phyloP scores from a whole-genome alignment of 2,113 vertebrate species.

The Dinomys branickii region DNA sequence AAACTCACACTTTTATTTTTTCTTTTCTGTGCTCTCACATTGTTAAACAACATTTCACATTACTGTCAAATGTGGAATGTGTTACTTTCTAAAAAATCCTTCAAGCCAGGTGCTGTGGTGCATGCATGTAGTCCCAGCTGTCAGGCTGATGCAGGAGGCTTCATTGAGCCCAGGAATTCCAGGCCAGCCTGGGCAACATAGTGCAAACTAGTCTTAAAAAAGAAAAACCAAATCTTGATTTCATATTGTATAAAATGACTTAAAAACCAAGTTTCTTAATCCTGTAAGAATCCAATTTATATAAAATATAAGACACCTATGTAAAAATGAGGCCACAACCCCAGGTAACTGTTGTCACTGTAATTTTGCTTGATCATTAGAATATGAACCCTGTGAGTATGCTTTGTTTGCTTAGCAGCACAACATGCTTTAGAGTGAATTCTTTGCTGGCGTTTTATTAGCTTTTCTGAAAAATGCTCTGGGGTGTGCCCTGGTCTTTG shows the following conservation, averaged over 20 bases:
- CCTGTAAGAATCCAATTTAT: neutral
- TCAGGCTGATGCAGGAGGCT: neutral
- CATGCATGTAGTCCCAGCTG: neutral
- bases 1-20: neutral
- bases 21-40: neutral
- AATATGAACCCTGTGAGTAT: neutral
- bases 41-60: too few relatives aligned
- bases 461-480: constrained; percentile 13
- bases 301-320: neutral
- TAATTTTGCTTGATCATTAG: constrained; percentile 1
- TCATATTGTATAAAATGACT: constrained; percentile 35
- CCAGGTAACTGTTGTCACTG: neutral
- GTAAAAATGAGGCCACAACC: neutral
- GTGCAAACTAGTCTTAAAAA: neutral
- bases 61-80: neutral
- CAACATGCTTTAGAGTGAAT: neutral
- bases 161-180: neutral
- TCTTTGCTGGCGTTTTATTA: constrained; percentile 41
- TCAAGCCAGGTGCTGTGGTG: neutral
- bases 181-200: neutral
- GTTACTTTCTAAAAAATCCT: neutral
- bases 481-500: constrained; percentile 1
- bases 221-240: neutral
- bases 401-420: neutral
- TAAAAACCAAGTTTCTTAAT: constrained; percentile 2